Percentiles rank a stretch among this genome's conserved stretches.
Conservation (phyloP, 2,113 vertebrate genomes). For the Odontophorus gujanensis region DNA sequence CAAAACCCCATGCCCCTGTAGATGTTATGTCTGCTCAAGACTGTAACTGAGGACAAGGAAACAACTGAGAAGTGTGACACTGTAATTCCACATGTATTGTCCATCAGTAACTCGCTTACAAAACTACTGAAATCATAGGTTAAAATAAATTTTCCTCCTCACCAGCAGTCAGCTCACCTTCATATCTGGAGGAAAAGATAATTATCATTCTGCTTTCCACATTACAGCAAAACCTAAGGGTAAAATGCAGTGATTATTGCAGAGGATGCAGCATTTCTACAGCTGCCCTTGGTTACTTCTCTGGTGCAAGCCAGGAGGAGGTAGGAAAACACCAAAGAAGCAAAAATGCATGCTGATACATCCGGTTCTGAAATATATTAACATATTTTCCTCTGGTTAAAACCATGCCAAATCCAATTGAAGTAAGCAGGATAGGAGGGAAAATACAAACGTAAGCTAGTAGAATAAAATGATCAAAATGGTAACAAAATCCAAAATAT, state of each 20-base stretch:
- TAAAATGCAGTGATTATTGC: neutral
- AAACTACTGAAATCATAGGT: neutral
- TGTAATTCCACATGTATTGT: neutral
- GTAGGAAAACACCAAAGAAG: neutral
- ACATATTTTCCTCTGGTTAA: slow-evolving; percentile 39
- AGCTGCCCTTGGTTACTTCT: slow-evolving; percentile 14
- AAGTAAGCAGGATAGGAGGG: neutral
- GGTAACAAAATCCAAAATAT: neutral
- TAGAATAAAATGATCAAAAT: neutral
- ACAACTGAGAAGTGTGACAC: neutral
- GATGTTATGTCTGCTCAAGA: neutral
- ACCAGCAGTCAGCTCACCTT: neutral
- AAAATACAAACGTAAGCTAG: neutral
- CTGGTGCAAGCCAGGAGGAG: neutral
- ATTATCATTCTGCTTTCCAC: neutral
- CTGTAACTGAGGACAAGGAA: neutral
- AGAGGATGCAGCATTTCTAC: neutral
- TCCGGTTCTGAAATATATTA: slow-evolving; percentile 10
- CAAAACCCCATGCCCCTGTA: neutral
- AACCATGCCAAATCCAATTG: neutral
- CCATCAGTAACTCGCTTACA: neutral
- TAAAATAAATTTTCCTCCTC: neutral
- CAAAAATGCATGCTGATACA: slow-evolving; percentile 11
- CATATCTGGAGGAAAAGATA: neutral
- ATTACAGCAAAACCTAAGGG: neutral